Base-by-base conservation (phyloP, 2,797 vertebrate species). In the Streptopelia turtur region DNA sequence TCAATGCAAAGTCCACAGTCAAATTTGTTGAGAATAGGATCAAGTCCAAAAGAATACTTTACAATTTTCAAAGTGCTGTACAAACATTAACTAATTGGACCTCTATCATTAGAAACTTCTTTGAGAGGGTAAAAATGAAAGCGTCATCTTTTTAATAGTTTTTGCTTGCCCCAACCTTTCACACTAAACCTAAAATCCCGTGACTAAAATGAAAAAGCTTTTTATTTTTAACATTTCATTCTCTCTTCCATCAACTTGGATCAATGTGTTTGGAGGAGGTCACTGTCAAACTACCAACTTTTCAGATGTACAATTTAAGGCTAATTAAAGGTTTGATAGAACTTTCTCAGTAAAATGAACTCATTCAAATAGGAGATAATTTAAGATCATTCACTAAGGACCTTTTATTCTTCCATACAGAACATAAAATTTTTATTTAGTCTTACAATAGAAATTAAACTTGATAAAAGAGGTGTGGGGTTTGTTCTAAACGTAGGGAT, bases 251-350 rank as follows among this genome's bases (percentile, higher is more conserved):
- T 95, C 95, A 94, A 43, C 93, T 96, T 95, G 91, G 90, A 97
- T 72, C 66, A 81, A 80, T 87, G 95, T 79, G 49, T 95, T 95
- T 97, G 87, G 94, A 96, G 95, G 95, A 97, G 97, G 96, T 97
- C 95, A 87, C 72, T 96, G 87, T 92, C 87, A 97, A 97, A 98
- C 97, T 97, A 96, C 95, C 47, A 66, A 95, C 55, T 96, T 96
- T 96, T 94, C 92, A 95, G 95, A 97, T 86, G 95, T 96, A 97
- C 85, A 97, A 92, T 98, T 97, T 97, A 77, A 95, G 94, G 87
- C 97, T 98, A 98, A 98, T 98, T 97, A 97, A 97, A 97, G 96
- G 91, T 82, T 94, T 97, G 97, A 98, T 97, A 94, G 97, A 97
- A 97, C 56, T 91, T 88, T 95, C 90, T 96, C 87, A 96, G 92